These are phyloP conservation scores for Hyperoodon ampullatus DNA, from an alignment of 2,113 vertebrate genomes.

Conservation along the genomic window DNA sequence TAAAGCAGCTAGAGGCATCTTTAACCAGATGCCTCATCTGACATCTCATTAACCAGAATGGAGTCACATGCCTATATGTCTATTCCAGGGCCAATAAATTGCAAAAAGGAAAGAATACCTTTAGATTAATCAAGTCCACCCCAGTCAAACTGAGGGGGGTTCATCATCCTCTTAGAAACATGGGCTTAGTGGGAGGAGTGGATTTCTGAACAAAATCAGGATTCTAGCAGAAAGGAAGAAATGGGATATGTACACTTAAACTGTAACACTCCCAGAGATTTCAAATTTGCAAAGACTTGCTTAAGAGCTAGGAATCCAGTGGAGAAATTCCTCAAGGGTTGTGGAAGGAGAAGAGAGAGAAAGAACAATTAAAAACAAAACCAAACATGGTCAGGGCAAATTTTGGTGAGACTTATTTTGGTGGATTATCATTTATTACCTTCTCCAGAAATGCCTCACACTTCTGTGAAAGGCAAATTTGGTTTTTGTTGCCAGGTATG, in stretches of 20 bases:
- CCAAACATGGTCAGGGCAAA: not conserved
- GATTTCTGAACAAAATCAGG: not conserved
- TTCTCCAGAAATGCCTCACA: conserved; percentile 37
- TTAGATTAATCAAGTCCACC: not conserved
- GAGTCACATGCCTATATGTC: not conserved
- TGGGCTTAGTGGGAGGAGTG: not conserved
- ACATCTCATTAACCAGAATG: not conserved
- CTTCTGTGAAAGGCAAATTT: not conserved
- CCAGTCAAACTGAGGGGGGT: not conserved
- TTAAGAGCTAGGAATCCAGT: not conserved
- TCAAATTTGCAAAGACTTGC: not conserved
- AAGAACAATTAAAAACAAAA: conserved; percentile 4
- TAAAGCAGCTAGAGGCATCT: not conserved
- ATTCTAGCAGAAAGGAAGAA: not conserved
- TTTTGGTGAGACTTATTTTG: not conserved
- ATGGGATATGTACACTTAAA: not conserved
- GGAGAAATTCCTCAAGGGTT: conserved; percentile 19
- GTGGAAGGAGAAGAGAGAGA: not conserved
- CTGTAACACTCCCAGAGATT: not conserved
- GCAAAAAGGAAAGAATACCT: not conserved
- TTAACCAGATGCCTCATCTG: not conserved
- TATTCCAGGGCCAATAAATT: not conserved
- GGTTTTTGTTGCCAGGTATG: not conserved
- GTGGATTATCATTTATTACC: not conserved
- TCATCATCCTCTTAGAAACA: not conserved